Base-by-base conservation (phyloP, 2,888 invertebrate species). In the Erpobdella octoculata region DNA sequence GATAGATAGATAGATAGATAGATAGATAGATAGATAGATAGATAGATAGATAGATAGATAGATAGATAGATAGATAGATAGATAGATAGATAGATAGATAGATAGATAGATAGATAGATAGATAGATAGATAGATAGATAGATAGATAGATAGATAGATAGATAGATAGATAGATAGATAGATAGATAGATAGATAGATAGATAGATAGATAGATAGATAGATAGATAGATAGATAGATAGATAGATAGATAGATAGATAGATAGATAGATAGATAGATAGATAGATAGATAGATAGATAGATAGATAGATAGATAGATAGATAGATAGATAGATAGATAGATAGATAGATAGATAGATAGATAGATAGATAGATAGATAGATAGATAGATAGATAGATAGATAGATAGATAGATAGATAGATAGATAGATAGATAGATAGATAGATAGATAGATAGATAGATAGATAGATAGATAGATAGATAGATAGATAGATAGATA, bases 41-140 rank as follows among this genome's bases (percentile, higher is more conserved):
- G n/a, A n/a, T n/a, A n/a, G 46, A 8, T 41, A 65, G 46, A 21
- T 25, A 69, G 48, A 31, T 2, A 21, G 69, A 69, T n/a, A 69
- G 48, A 28, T 28, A 35, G 68, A 38, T 46, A 6, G 68, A 21
- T n/a, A n/a, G 28, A 15, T 6, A 35, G 21, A 46, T 25, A 68
- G 53, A 68, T 15, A 68, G 68, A 21, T 28, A 46, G 46, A 46
- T 46, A 68, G 46, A 8, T 41, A 65, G 46, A 21, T 25, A 69
- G 48, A 31, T 2, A 21, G 69, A 69, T n/a, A 69, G 48, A 28
- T 28, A 35, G 68, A 38, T 46, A 6, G 68, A 21, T n/a, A n/a
- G 28, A 15, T 6, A 35, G 21, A 46, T 25, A 68, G 53, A 68
- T 15, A 68, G 68, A 21, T 28, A 46, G 46, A 46, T 46, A 68